Conservation (phyloP, 2,888 invertebrate species). For the Sialis lutaria region DNA sequence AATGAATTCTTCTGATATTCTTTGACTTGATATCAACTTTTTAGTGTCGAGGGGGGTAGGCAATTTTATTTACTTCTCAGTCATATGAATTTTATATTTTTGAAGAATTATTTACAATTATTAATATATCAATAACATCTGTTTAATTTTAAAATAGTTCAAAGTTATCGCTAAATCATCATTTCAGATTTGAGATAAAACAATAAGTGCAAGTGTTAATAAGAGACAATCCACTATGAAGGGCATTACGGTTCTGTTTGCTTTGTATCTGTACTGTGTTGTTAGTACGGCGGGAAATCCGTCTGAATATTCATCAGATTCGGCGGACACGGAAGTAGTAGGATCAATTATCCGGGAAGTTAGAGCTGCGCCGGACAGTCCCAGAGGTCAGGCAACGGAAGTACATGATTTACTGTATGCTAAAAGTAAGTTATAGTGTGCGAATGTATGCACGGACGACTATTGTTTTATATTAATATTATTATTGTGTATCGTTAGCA, state of each 20-base stretch:
- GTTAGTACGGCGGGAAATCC: constrained; percentile 9
- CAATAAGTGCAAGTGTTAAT: too few species aligned
- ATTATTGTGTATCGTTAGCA: too few species aligned
- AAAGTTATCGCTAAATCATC: too few species aligned
- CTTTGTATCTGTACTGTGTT: background rate
- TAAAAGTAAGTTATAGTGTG: constrained; percentile 13
- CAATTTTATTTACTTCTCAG: too few species aligned
- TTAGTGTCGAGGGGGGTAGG: too few species aligned
- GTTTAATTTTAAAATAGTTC: too few species aligned
- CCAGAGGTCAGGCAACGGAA: constrained; percentile 11
- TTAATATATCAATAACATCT: too few species aligned
- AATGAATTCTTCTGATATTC: too few species aligned
- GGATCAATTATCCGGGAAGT: constrained; percentile 39
- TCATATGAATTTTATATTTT: too few species aligned
- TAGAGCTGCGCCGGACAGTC: constrained; percentile 26
- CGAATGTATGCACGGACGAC: background rate
- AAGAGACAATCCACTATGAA: background rate
- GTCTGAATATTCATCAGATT: constrained; percentile 16
- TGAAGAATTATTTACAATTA: too few species aligned
- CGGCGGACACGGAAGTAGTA: constrained; percentile 33
- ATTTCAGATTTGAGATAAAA: too few species aligned
- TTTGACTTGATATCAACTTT: too few species aligned
- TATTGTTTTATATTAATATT: background rate
- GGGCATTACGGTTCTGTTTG: background rate
- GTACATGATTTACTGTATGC: constrained; percentile 19